Evolutionary conservation across 1,140 invertebrate species (phyloP), one percentile per base, ranked within the genome.

Genomic region (Diabrotica virgifera): DNA sequence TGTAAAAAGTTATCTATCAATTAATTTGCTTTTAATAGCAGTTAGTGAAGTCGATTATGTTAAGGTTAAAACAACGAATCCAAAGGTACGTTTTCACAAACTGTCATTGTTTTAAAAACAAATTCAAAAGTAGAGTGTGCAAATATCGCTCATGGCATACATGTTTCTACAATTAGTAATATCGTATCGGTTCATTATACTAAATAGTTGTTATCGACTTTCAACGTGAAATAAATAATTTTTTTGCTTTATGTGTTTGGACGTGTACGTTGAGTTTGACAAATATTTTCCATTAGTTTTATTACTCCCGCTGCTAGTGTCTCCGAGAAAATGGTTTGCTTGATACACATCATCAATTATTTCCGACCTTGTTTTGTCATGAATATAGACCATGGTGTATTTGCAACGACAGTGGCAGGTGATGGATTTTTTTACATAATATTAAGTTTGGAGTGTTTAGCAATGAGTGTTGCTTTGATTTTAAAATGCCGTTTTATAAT

Each of bases 231-330:
- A 46, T 46, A 46, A 46, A 46, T 46, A 46, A 46, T 46, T 46
- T 46, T 46, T 46, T 46, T 46, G 40, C n/a, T 46, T 46, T 46
- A 10, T 46, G 5, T 46, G 40, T 46, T 46, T 10, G n/a, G n/a
- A 5, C n/a, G 40, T 46, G 8, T 46, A 5, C 5, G n/a, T 46
- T 6, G 5, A n/a, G n/a, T 8, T 46, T 46, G 40, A 46, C 40
- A 46, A 46, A 46, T 46, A 46, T 46, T 46, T 46, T 46, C 40
- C 40, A 46, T 46, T 46, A 46, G 40, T 46, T 46, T 46, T 46
- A 46, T 46, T 46, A 46, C 40, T 46, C 8, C 5, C 8, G n/a
- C 8, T 46, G 40, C 40, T n/a, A n/a, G 8, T 46, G 40, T n/a
- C n/a, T 46, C 3, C 8, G 40, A 46, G 40, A 46, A 46, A 46